A percentile compares a stretch with the other conserved stretches of the same genome.
These are phyloP conservation scores for Pseudochaenichthys georgianus DNA, from an alignment of 2,797 vertebrate species.

Conservation along the genomic window DNA sequence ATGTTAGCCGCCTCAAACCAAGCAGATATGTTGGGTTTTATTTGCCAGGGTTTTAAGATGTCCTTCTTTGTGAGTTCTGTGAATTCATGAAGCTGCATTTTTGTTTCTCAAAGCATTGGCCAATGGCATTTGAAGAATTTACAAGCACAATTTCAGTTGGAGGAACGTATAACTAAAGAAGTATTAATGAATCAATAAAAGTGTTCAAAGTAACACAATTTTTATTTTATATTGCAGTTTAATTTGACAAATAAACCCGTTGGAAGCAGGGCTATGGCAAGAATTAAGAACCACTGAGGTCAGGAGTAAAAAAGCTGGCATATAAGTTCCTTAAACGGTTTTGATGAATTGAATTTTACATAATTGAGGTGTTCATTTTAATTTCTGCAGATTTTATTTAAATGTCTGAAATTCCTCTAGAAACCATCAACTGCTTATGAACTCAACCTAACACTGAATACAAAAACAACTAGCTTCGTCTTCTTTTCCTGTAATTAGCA, in stretches of 20 bases:
- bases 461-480: not conserved
- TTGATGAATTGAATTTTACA: not conserved
- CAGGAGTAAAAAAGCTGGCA: not conserved
- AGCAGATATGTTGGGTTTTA: conserved; percentile 11
- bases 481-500: not conserved
- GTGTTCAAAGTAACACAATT: not conserved
- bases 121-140: not conserved
- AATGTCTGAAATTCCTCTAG: not conserved
- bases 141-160: not conserved
- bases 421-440: not conserved
- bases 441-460: not conserved
- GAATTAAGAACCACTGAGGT: not conserved
- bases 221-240: not conserved
- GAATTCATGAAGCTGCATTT: not conserved
- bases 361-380: not conserved
- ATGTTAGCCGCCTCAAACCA: conserved; percentile 2
- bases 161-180: not conserved
- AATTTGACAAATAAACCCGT: not conserved
- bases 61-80: not conserved
- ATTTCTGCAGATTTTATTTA: conserved; percentile 1
- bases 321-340: not conserved
- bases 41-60: not conserved
- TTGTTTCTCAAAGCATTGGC: not conserved
- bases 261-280: not conserved
- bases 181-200: not conserved